phyloP scores from a whole-genome alignment of 2,888 invertebrate genomes.

The Spicauda simplicius region DNA sequence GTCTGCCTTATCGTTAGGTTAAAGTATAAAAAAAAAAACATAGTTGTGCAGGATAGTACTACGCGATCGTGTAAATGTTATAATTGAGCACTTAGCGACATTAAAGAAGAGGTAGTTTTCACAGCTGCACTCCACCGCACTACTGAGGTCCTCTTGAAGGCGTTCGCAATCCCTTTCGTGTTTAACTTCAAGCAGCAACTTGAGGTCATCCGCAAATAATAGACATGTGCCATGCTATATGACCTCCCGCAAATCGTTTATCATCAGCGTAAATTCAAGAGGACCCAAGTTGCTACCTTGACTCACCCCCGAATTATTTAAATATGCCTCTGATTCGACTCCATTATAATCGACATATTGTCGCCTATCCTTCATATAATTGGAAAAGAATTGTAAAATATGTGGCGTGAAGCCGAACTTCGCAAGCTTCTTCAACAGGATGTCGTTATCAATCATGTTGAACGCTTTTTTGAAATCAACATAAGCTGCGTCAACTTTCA shows the following conservation, averaged over 20 bases:
- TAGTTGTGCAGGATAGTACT: neutral
- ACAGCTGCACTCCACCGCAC: conserved; percentile 8
- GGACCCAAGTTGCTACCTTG: conserved; percentile 37
- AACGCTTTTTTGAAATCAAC: conserved; percentile 39
- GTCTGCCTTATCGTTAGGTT: no score
- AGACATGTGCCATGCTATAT: conserved; percentile 8
- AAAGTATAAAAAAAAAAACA: no score
- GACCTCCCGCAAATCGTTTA: conserved; percentile 30
- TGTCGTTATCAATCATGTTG: conserved; percentile 36
- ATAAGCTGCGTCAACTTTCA: conserved; percentile 37
- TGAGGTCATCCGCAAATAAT: no score
- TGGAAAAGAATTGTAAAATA: conserved; percentile 17
- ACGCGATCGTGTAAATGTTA: conserved; percentile 10
- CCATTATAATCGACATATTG: conserved; percentile 32
- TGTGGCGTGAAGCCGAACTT: conserved; percentile 23
- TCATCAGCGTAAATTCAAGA: conserved; percentile 33
- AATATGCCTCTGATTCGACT: conserved; percentile 27
- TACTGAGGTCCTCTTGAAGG: neutral
- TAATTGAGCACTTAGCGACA: conserved; percentile 1
- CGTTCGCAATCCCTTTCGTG: conserved; percentile 5
- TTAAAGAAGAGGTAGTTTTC: conserved; percentile 12
- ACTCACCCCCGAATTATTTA: conserved; percentile 34
- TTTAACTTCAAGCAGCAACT: conserved; percentile 1
- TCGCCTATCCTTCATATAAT: neutral
- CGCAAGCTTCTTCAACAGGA: conserved; percentile 33